Percentiles rank a stretch among this genome's conserved stretches.
These are phyloP conservation scores for Agapornis roseicollis DNA, from an alignment of 2,113 vertebrate genomes.

Conservation along the genomic window DNA sequence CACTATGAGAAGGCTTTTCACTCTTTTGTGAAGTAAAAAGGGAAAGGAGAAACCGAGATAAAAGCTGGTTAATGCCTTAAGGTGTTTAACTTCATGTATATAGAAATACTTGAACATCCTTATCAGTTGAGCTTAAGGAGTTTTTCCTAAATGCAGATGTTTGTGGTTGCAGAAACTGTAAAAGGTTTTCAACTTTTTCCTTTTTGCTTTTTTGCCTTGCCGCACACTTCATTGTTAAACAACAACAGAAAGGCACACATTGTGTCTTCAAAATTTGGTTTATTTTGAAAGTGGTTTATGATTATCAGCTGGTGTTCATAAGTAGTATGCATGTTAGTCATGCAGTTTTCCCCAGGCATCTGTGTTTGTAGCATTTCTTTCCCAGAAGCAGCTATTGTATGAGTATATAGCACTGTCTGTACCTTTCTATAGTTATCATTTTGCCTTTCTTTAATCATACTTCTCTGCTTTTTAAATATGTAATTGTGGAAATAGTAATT, in stretches of 20 bases:
- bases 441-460: background rate
- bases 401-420: background rate
- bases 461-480: background rate
- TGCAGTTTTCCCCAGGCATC: background rate
- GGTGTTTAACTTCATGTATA: background rate
- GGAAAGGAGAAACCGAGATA: background rate
- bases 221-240: background rate
- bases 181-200: background rate
- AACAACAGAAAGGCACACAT: background rate
- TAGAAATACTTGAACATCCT: background rate
- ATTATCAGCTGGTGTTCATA: background rate
- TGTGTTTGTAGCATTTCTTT: background rate
- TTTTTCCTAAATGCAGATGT: background rate
- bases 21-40: background rate
- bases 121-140: background rate
- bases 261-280: background rate
- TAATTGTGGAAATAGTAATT: background rate
- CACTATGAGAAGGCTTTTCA: background rate
- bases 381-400: background rate
- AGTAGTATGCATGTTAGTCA: background rate
- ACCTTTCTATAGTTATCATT: background rate
- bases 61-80: background rate
- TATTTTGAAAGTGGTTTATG: background rate
- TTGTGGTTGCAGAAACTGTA: background rate
- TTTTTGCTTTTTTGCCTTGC: background rate